These are phyloP conservation scores for Sebastes reedi DNA, from an alignment of 2,797 vertebrate genomes.

Conservation along the genomic window DNA sequence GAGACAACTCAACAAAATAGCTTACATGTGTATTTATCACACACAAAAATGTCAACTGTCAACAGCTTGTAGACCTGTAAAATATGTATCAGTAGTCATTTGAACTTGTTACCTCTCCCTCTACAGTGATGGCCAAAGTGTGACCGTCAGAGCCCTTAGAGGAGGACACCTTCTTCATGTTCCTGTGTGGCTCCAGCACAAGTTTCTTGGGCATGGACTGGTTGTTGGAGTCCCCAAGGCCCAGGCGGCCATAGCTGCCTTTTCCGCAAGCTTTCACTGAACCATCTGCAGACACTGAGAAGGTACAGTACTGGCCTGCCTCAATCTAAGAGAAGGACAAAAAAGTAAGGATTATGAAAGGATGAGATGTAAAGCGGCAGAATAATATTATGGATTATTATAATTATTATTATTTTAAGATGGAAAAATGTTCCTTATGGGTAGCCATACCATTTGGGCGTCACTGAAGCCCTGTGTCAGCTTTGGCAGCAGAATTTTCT, in stretches of 20 bases:
- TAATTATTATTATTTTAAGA: neutral
- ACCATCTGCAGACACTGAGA: conserved; percentile 85
- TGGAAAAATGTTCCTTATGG: neutral
- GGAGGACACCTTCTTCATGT: conserved; percentile 86
- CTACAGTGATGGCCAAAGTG: conserved; percentile 84
- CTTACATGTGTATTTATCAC: no score
- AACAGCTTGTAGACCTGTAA: neutral
- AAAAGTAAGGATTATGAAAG: neutral
- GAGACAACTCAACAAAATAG: no score
- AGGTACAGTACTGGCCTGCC: conserved; percentile 89
- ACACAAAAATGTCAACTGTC: no score
- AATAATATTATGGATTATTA: neutral
- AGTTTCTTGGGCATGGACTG: conserved; percentile 88
- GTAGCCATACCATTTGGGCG: conserved; percentile 82
- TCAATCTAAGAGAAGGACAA: conserved; percentile 79
- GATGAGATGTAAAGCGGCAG: neutral
- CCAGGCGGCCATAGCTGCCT: conserved; percentile 87
- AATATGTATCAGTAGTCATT: neutral
- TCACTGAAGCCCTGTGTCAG: conserved; percentile 87
- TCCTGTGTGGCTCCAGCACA: conserved; percentile 84
- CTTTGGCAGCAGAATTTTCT: conserved; percentile 88
- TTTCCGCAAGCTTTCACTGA: conserved; percentile 88
- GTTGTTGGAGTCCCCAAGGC: conserved; percentile 88
- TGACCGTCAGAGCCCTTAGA: conserved; percentile 89
- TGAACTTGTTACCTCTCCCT: conserved; percentile 79